These are phyloP conservation scores for Apis cerana DNA, from an alignment of 1,140 invertebrate genomes.

Conservation along the genomic window DNA sequence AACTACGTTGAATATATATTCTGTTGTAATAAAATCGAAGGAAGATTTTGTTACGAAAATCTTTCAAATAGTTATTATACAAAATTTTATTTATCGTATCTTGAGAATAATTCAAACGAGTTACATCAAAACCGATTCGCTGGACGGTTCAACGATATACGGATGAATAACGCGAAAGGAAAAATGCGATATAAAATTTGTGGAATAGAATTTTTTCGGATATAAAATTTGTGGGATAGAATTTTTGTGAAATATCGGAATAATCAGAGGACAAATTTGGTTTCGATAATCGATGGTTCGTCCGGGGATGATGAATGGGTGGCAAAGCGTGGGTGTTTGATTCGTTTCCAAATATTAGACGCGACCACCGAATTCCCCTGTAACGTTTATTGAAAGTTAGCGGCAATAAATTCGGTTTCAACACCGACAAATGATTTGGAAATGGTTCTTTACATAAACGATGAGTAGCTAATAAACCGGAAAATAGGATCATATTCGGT, in stretches of 20 bases:
- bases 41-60: no score
- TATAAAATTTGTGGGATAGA: no score
- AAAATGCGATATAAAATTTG: no score
- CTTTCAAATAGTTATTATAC: no score
- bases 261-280: not conserved
- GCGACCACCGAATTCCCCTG: not conserved
- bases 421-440: conserved; percentile 26
- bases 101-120: no score
- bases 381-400: conserved; percentile 28
- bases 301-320: not conserved
- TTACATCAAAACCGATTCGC: no score
- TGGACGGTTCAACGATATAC: no score
- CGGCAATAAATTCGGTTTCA: not conserved
- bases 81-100: no score
- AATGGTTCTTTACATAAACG: conserved; percentile 25
- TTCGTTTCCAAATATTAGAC: not conserved
- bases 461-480: conserved; percentile 6
- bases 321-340: not conserved
- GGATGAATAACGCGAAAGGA: no score
- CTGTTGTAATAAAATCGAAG: no score
- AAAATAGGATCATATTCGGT: conserved; percentile 19
- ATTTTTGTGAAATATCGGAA: not conserved
- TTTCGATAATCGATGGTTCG: no score
- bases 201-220: not conserved
- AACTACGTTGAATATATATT: no score